These are phyloP conservation scores for Drosophila fulvimacula DNA, from an alignment of 2,888 invertebrate species.

Conservation along the genomic window DNA sequence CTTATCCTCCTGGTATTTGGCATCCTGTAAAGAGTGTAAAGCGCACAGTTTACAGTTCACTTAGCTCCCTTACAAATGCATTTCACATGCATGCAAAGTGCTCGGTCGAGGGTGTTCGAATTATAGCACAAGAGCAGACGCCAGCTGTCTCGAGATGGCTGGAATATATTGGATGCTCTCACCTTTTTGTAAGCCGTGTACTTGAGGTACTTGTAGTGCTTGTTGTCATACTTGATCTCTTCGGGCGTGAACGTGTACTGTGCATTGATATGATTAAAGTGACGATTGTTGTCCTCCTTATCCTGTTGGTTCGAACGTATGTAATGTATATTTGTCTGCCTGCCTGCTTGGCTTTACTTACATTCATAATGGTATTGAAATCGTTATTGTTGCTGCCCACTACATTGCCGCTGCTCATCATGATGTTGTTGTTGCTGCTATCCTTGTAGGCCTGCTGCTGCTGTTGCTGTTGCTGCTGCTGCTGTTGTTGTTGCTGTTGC, in stretches of 20 bases:
- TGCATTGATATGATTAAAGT: constrained; percentile 85
- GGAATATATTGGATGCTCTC: constrained; percentile 16
- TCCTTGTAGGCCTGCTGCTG: constrained; percentile 82
- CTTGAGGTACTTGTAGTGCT: constrained; percentile 92
- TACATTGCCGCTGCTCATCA: constrained; percentile 75
- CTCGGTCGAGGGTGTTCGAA: neutral
- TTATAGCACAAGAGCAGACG: no score
- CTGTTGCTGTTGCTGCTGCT: constrained; percentile 72
- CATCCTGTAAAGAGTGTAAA: constrained; percentile 81
- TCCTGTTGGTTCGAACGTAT: constrained; percentile 62
- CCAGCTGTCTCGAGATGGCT: neutral
- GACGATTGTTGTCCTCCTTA: constrained; percentile 85
- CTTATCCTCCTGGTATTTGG: constrained; percentile 86
- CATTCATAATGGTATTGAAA: constrained; percentile 83
- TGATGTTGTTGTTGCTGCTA: constrained; percentile 82
- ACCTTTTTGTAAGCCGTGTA: constrained; percentile 90
- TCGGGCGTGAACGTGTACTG: constrained; percentile 90
- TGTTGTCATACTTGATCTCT: constrained; percentile 91
- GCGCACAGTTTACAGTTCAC: no score
- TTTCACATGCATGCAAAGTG: constrained; percentile 3
- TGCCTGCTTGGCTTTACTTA: constrained; percentile 60
- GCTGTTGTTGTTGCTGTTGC: constrained; percentile 71
- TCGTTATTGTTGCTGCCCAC: constrained; percentile 81
- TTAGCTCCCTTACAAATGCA: neutral
- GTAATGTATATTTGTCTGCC: constrained; percentile 9